Evolutionary conservation across 2,797 vertebrate genomes (phyloP), one percentile per base, ranked within the genome.

Genomic region (Holocentrus rufus): DNA sequence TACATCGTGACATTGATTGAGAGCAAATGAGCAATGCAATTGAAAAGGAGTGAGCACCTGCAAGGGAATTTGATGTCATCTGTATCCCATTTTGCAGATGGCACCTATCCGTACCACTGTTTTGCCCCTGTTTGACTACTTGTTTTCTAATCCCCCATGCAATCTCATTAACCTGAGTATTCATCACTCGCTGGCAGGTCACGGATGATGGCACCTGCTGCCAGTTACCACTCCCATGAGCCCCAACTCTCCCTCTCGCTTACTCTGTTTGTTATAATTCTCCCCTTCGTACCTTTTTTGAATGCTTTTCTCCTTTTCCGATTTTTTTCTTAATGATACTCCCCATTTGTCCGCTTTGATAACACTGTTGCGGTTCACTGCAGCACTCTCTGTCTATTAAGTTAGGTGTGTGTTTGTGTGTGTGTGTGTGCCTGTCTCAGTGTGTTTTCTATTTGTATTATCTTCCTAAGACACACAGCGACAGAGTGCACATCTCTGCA

Each of bases 101-200:
- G 74, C 36, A 17, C 14, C 58, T 17, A 67, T 47, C 18, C 5
- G 74, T 67, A 4, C 57, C 46, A 64, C n/a, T 57, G 22, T 79
- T 53, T 66, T 55, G 36, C 53, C 65, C 25, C 69, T 50, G 53
- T 81, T 75, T 78, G 79, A 70, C 71, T 68, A 72, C 75, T 31
- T 83, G 77, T 80, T 85, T 82, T 79, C 82, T 84, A 77, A 86
- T 85, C 72, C 84, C 80, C 72, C 74, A 65, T 44, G 67, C 76
- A 74, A 69, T 82, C 84, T 83, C 89, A 89, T 91, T 90, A 92
- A 88, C 82, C 80, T 65, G 76, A 65, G 81, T 68, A 79, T 90
- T 87, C 73, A 84, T 89, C 80, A 79, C 50, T 80, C 73, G 72
- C 60, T 15, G 69, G 60, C 83, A 80, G 85, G 84, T 77, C 64